Conservation (phyloP, 2,888 invertebrate species). For the Conchocele bisecta region DNA sequence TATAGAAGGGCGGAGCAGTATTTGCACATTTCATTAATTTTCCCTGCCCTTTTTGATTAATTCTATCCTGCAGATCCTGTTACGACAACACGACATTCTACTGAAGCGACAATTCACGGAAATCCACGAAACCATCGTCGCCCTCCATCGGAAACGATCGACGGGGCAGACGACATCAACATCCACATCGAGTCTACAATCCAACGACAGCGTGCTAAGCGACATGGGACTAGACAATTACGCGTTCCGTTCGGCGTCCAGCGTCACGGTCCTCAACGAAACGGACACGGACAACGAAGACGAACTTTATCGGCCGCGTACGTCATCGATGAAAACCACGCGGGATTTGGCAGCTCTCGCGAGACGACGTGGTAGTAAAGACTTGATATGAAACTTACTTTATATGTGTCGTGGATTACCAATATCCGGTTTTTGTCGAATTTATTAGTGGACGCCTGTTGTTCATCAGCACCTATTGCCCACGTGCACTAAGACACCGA, state of each 20-base stretch:
- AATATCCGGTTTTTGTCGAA: too few relatives aligned
- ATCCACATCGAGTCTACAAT: constrained; percentile 54
- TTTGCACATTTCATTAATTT: background rate
- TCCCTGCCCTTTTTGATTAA: background rate
- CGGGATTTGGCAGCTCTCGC: constrained; percentile 75
- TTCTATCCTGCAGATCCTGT: constrained; percentile 60
- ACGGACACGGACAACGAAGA: constrained; percentile 47
- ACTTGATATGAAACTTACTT: too few relatives aligned
- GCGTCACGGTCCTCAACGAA: constrained; percentile 63
- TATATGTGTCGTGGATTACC: too few relatives aligned
- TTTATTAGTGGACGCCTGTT: too few relatives aligned
- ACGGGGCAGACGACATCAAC: constrained; percentile 14
- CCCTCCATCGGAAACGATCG: constrained; percentile 40
- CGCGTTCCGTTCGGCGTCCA: constrained; percentile 66
- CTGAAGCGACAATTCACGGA: constrained; percentile 74
- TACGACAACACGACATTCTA: constrained; percentile 75
- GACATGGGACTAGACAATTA: constrained; percentile 64
- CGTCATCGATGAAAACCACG: constrained; percentile 75
- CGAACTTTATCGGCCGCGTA: constrained; percentile 66
- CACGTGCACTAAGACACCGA: too few relatives aligned
- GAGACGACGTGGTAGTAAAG: constrained; percentile 74
- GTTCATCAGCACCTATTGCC: too few relatives aligned
- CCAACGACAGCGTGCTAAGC: constrained; percentile 40
- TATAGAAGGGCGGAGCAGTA: too few relatives aligned
- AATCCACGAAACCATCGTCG: constrained; percentile 71